Evolutionary conservation across 2,113 vertebrate genomes (phyloP).

Genomic region (Ellobius talpinus): DNA sequence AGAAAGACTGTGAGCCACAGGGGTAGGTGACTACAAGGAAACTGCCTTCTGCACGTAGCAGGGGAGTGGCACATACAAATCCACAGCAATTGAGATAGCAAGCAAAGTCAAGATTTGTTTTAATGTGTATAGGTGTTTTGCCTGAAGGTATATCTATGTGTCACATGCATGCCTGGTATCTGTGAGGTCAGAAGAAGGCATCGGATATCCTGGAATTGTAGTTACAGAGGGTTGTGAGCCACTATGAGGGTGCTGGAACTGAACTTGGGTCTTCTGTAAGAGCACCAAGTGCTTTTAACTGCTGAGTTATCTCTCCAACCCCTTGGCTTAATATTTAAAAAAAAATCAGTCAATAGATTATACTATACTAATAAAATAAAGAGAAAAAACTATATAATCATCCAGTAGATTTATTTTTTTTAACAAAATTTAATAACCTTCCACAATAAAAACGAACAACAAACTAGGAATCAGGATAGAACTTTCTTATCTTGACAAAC

Average conservation of each 20-base stretch:
- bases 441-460: constrained; percentile 21
- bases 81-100: background rate
- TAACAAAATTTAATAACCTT: constrained; percentile 44
- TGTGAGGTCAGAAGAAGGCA: background rate
- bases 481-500: constrained; percentile 39
- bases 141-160: background rate
- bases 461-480: background rate
- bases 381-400: constrained; percentile 29
- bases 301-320: background rate
- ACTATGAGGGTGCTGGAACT: background rate
- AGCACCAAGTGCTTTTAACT: background rate
- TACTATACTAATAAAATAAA: constrained; percentile 3
- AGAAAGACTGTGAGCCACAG: background rate
- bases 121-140: background rate
- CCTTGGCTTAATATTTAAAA: background rate
- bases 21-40: background rate
- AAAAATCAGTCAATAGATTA: constrained; percentile 31
- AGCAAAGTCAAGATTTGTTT: background rate
- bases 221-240: background rate
- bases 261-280: background rate
- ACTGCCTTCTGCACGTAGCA: background rate
- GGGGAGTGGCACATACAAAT: background rate
- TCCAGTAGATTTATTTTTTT: background rate
- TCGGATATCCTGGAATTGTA: background rate
- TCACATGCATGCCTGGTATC: background rate